Percentiles rank a stretch among this genome's conserved stretches.
Conservation (phyloP, 2,797 vertebrate species). For the Babyrousa celebensis region DNA sequence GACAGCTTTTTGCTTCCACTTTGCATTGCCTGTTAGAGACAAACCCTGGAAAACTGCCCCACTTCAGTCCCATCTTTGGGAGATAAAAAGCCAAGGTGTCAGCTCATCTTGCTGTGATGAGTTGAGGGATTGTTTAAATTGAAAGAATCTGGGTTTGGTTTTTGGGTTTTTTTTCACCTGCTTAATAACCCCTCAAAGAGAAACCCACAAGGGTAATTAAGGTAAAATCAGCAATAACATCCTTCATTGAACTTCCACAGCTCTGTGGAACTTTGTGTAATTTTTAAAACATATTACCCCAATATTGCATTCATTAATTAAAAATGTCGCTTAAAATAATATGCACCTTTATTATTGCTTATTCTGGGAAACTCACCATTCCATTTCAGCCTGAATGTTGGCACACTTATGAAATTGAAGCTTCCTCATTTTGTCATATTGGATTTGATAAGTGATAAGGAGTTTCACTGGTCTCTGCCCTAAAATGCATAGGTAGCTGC, state of each 20-base stretch:
- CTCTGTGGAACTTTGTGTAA: neutral
- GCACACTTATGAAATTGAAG: neutral
- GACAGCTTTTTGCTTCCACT: neutral
- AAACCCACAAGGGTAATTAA: constrained; percentile 6
- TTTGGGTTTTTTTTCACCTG: neutral
- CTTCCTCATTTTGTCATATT: constrained; percentile 47
- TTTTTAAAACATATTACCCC: neutral
- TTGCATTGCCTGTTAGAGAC: neutral
- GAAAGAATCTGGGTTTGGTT: neutral
- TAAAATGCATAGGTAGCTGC: neutral
- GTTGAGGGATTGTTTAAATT: constrained; percentile 19
- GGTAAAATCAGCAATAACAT: constrained; percentile 19
- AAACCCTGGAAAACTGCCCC: neutral
- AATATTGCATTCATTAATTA: neutral
- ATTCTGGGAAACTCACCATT: neutral
- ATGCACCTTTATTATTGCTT: constrained; percentile 3
- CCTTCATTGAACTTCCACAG: constrained; percentile 19
- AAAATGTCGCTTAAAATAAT: constrained; percentile 16
- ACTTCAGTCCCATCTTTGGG: neutral
- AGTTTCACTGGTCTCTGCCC: constrained; percentile 70
- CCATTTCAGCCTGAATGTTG: neutral
- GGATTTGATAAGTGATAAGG: constrained; percentile 36
- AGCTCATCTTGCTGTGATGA: neutral
- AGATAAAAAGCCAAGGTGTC: neutral
- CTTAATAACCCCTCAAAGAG: neutral